Percentiles rank a stretch among this genome's conserved stretches.
phyloP scores from a whole-genome alignment of 2,797 vertebrate species.

The Aulostomus chinensis region DNA sequence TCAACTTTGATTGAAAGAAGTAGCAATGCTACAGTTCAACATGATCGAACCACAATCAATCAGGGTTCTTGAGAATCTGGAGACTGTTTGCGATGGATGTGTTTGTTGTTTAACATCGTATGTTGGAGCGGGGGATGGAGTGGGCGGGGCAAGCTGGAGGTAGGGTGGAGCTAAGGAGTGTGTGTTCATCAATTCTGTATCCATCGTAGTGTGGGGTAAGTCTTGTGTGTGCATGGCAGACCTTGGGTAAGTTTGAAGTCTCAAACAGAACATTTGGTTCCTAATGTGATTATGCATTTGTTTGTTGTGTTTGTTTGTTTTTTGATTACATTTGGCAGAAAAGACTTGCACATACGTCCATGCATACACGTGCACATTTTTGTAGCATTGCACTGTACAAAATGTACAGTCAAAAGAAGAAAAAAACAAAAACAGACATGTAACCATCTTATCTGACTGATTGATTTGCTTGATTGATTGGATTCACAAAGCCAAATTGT shows the following conservation, averaged over 20 bases:
- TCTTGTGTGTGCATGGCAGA: conserved; percentile 59
- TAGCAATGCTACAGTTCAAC: background rate
- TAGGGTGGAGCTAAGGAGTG: conserved; percentile 9
- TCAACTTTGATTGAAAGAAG: too few relatives aligned
- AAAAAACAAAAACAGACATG: conserved; percentile 19
- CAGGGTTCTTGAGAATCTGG: conserved; percentile 43
- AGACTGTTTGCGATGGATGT: too few relatives aligned
- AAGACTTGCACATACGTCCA: conserved; percentile 59
- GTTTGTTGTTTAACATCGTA: conserved; percentile 45
- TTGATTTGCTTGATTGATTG: conserved; percentile 69
- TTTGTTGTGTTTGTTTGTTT: conserved; percentile 31
- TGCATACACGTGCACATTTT: conserved; percentile 50
- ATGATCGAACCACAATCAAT: conserved; percentile 33
- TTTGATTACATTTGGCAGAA: conserved; percentile 45
- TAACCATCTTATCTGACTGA: conserved; percentile 52
- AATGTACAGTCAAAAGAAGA: conserved; percentile 46
- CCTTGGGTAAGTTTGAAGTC: conserved; percentile 71
- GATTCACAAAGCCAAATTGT: conserved; percentile 77
- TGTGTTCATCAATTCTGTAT: conserved; percentile 49
- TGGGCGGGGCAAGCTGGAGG: conserved; percentile 5
- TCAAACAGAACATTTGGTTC: conserved; percentile 59
- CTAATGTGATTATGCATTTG: conserved; percentile 45
- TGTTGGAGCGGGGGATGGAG: conserved; percentile 12
- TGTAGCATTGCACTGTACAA: conserved; percentile 54
- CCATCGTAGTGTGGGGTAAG: conserved; percentile 49